Evolutionary conservation across 2,797 vertebrate species (phyloP).

Genomic region (Gastrophryne carolinensis): DNA sequence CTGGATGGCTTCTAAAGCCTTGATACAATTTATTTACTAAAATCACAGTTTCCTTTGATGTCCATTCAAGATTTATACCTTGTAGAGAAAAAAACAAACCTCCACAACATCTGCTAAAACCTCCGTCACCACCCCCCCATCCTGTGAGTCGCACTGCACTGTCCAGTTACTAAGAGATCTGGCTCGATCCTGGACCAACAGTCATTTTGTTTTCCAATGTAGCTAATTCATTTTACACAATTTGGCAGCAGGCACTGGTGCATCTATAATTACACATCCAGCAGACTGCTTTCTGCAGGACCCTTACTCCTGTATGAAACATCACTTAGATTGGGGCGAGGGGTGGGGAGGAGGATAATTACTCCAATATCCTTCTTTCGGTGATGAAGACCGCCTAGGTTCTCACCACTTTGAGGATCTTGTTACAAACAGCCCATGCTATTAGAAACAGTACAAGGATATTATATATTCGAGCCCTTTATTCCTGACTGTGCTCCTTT

Average conservation of each 20-base stretch:
- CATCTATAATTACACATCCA: constrained; percentile 49
- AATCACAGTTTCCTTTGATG: neutral
- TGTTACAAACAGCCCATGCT: constrained; percentile 39
- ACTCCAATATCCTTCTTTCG: constrained; percentile 45
- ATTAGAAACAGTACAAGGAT: constrained; percentile 51
- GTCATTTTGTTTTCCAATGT: constrained; percentile 22
- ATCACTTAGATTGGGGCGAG: constrained; percentile 16
- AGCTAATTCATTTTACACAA: constrained; percentile 51
- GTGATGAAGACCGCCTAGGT: constrained; percentile 45
- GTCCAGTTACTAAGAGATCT: constrained; percentile 11
- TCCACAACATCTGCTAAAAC: constrained; percentile 33
- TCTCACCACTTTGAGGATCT: constrained; percentile 46
- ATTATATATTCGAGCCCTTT: constrained; percentile 49
- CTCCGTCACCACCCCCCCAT: constrained; percentile 6
- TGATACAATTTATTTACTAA: too few relatives aligned
- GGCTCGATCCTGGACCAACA: constrained; percentile 21
- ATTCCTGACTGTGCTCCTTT: constrained; percentile 44
- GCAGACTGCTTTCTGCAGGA: constrained; percentile 31
- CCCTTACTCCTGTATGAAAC: constrained; percentile 23
- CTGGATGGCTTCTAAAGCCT: too few relatives aligned
- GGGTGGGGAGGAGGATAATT: constrained; percentile 28
- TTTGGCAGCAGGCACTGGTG: constrained; percentile 40
- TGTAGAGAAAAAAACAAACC: constrained; percentile 1
- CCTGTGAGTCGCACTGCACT: neutral
- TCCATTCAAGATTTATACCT: neutral